phyloP scores from a whole-genome alignment of 2,888 invertebrate genomes.

The Lagria hirta region DNA sequence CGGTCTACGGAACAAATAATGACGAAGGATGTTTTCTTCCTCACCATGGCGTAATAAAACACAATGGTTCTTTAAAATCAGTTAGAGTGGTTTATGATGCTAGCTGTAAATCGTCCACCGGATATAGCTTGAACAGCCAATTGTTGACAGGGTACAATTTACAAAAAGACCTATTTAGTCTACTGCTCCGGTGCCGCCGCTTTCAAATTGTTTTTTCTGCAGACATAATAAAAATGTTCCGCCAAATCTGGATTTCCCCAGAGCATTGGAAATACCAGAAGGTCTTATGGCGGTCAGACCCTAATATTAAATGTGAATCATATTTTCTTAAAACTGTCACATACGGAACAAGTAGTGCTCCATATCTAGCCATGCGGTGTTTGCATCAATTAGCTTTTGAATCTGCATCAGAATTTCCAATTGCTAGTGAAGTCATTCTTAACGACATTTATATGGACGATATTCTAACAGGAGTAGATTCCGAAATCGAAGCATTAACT shows the following conservation, averaged over 20 bases:
- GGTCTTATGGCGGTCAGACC: neutral
- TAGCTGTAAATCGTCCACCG: neutral
- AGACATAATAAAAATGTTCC: constrained; percentile 1
- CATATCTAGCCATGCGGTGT: neutral
- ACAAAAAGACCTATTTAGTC: constrained; percentile 1
- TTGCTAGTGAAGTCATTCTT: neutral
- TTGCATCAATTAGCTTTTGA: neutral
- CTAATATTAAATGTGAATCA: neutral
- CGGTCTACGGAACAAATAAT: neutral
- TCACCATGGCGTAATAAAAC: constrained; percentile 4
- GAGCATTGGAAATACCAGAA: neutral
- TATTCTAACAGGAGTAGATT: neutral
- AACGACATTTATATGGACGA: constrained; percentile 2
- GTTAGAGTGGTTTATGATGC: neutral
- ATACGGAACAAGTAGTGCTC: neutral
- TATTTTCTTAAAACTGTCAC: constrained; percentile 1
- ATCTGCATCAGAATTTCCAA: neutral
- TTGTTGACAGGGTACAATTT: neutral
- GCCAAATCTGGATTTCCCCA: neutral
- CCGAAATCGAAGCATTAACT: neutral
- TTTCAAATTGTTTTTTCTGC: neutral
- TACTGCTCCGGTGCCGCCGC: neutral
- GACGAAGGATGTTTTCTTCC: neutral
- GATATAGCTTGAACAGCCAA: neutral
- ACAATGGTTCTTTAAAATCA: neutral